Conservation (phyloP, 2,888 invertebrate species). For the Leucania comma region DNA sequence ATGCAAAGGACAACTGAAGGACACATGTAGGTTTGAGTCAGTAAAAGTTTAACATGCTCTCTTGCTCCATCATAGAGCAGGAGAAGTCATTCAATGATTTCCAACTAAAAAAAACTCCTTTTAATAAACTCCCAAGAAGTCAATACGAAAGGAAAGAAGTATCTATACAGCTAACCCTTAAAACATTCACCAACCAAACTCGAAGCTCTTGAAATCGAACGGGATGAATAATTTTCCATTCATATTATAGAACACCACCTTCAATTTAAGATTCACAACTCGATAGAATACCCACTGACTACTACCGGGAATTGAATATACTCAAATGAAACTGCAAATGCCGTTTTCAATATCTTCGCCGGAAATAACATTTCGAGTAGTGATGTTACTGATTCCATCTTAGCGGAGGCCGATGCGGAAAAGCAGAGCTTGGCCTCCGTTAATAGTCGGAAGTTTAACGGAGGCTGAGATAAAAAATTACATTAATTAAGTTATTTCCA, state of each 20-base stretch:
- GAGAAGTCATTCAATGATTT: no score
- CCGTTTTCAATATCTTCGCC: slow-evolving; percentile 65
- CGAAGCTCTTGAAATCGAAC: slow-evolving; percentile 11
- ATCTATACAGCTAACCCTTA: not conserved
- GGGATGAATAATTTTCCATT: slow-evolving; percentile 47
- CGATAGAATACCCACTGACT: slow-evolving; percentile 46
- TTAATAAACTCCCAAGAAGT: not conserved
- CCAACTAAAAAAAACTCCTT: not conserved
- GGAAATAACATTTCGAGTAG: slow-evolving; percentile 61
- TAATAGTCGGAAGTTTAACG: not conserved
- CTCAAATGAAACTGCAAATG: slow-evolving; percentile 64
- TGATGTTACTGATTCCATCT: not conserved
- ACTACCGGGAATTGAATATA: slow-evolving; percentile 55
- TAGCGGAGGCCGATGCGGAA: not conserved
- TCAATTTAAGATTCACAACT: slow-evolving; percentile 54
- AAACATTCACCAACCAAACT: slow-evolving; percentile 19
- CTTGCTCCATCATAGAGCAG: no score
- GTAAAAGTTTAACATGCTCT: no score
- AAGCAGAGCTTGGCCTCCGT: not conserved
- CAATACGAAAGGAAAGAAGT: slow-evolving; percentile 11
- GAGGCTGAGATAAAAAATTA: no score
- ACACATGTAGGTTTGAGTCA: no score
- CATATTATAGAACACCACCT: slow-evolving; percentile 28
- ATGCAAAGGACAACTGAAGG: no score
- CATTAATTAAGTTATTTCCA: no score